phyloP scores from a whole-genome alignment of 1,140 invertebrate genomes.

The Atta colombica region DNA sequence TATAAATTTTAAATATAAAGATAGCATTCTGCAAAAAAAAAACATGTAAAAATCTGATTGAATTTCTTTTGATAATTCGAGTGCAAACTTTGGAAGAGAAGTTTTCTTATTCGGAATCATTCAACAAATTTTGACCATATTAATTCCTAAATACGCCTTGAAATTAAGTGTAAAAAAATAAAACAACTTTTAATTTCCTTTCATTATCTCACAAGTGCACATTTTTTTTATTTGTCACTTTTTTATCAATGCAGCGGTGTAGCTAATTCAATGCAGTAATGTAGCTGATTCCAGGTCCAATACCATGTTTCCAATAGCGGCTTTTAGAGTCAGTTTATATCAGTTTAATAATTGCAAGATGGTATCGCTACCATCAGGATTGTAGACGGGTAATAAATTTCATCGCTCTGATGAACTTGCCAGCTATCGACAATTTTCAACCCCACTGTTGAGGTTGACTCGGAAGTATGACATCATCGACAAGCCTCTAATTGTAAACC shows the following conservation, averaged over 20 bases:
- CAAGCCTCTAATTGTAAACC: conserved; percentile 34
- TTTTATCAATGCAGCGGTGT: too few relatives aligned
- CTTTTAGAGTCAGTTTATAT: conserved; percentile 10
- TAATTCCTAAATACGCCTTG: too few relatives aligned
- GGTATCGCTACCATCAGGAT: background rate
- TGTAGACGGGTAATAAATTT: conserved; percentile 34
- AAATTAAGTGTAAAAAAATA: too few relatives aligned
- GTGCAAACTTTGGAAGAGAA: background rate
- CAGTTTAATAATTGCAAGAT: conserved; percentile 28
- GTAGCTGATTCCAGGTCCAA: background rate
- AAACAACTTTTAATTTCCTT: too few relatives aligned
- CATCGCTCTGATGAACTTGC: conserved; percentile 10
- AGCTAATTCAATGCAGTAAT: too few relatives aligned
- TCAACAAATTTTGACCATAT: too few relatives aligned
- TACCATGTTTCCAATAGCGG: background rate
- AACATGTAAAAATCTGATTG: background rate
- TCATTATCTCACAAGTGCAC: too few relatives aligned
- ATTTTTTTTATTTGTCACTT: too few relatives aligned
- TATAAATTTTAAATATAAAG: background rate
- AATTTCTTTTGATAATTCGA: background rate
- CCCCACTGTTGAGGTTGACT: background rate
- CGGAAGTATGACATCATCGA: conserved; percentile 13
- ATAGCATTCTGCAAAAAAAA: background rate
- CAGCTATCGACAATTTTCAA: conserved; percentile 13
- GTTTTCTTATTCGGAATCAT: background rate